Conservation (phyloP, 2,797 vertebrate species). For the Sphenodon punctatus region DNA sequence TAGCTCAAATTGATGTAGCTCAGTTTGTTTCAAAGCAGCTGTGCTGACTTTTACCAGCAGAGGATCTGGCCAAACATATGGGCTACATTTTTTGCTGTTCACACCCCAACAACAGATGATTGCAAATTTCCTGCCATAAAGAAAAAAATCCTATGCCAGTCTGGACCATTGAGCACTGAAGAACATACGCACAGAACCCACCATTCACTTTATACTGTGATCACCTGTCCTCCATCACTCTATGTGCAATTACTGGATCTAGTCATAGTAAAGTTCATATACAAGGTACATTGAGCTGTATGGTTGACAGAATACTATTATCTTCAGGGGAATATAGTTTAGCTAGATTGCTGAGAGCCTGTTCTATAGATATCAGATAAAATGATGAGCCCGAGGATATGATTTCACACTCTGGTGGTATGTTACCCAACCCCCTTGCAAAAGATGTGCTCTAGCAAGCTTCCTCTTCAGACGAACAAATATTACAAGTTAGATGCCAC, state of each 20-base stretch:
- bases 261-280: background rate
- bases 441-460: slow-evolving; percentile 25
- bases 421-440: slow-evolving; percentile 27
- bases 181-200: background rate
- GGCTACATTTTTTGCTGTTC: background rate
- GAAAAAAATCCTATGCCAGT: background rate
- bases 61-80: background rate
- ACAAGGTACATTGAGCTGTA: background rate
- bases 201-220: background rate
- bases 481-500: slow-evolving; percentile 52
- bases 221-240: background rate
- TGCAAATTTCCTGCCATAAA: background rate
- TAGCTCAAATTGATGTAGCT: background rate
- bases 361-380: slow-evolving; percentile 7
- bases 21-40: background rate
- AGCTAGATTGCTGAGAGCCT: background rate
- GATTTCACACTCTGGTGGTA: slow-evolving; percentile 35
- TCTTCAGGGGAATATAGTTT: slow-evolving; percentile 14
- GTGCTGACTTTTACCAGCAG: background rate
- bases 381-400: slow-evolving; percentile 33
- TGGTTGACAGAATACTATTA: background rate
- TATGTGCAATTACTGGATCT: background rate
- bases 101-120: background rate
- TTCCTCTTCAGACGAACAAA: slow-evolving; percentile 52
- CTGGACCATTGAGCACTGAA: background rate